A percentile compares a stretch with the other conserved stretches of the same genome.
These are phyloP conservation scores for Taenioides sp. DNA, from an alignment of 2,797 vertebrate species.

Conservation along the genomic window DNA sequence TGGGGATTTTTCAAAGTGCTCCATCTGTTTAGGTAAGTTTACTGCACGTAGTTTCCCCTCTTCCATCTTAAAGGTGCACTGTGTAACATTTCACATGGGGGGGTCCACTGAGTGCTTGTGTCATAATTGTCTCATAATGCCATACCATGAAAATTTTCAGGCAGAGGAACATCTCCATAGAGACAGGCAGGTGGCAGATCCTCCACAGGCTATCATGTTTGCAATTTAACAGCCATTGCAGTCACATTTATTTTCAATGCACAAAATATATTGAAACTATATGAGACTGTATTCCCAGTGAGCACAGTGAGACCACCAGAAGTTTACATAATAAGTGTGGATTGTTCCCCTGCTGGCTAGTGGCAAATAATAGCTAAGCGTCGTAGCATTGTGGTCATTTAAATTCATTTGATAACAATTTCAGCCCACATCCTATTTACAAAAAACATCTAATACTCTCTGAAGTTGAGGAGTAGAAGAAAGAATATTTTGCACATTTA, in stretches of 20 bases:
- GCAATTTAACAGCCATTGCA: neutral
- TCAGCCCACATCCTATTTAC: constrained; percentile 8
- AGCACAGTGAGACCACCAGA: neutral
- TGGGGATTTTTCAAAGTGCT: no score
- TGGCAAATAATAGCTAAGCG: constrained; percentile 4
- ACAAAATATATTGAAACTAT: neutral
- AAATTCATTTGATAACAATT: constrained; percentile 7
- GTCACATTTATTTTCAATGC: neutral
- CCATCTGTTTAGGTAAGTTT: no score
- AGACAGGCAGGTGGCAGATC: neutral
- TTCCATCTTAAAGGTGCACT: no score
- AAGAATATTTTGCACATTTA: constrained; percentile 32
- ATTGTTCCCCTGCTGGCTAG: constrained; percentile 4
- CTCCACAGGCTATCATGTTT: neutral
- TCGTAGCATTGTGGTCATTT: neutral
- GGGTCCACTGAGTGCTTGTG: no score
- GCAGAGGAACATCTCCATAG: neutral
- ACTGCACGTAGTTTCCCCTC: no score
- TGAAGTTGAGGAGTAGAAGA: constrained; percentile 22
- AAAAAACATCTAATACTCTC: constrained; percentile 8
- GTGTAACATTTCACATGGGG: no score
- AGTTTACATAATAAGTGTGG: neutral
- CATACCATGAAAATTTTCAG: no score
- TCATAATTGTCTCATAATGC: no score
- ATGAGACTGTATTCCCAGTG: neutral